Evolutionary conservation across 2,888 invertebrate species (phyloP).

Genomic region (Prionchulus punctatus): DNA sequence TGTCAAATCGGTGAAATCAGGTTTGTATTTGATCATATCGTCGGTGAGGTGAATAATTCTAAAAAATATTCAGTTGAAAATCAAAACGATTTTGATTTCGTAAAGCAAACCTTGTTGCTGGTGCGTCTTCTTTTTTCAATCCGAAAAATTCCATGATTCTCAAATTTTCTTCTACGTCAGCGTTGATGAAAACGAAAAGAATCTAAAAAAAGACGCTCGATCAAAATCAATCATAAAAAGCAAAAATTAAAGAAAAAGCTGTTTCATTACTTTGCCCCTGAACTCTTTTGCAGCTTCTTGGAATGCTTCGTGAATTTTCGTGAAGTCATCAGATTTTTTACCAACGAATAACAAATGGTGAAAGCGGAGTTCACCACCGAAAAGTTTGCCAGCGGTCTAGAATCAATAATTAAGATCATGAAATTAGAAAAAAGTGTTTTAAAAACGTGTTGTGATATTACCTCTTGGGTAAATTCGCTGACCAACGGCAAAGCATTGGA

Average conservation of each 20-base stretch:
- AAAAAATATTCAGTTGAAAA: not conserved
- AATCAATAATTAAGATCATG: constrained; percentile 35
- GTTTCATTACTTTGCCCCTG: constrained; percentile 53
- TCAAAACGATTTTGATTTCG: too few relatives aligned
- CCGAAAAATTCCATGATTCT: constrained; percentile 99
- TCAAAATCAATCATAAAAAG: not conserved
- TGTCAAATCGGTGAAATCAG: constrained; percentile 45
- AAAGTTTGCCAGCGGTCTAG: constrained; percentile 83
- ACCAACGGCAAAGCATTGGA: constrained; percentile 30
- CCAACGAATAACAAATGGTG: constrained; percentile 88
- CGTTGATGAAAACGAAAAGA: constrained; percentile 84
- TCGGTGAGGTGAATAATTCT: constrained; percentile 76
- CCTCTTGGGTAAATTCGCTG: constrained; percentile 27
- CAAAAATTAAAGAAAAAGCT: constrained; percentile 5
- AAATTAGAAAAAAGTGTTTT: not conserved
- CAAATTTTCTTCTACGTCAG: constrained; percentile 83
- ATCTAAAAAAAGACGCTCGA: constrained; percentile 40
- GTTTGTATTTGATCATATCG: constrained; percentile 95
- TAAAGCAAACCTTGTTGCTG: constrained; percentile 30
- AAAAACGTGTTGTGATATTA: constrained; percentile 3
- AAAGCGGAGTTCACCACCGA: constrained; percentile 90
- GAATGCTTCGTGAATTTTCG: constrained; percentile 57
- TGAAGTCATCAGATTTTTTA: constrained; percentile 62
- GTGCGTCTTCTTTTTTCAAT: constrained; percentile 65
- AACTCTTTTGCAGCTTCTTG: constrained; percentile 68